Conservation (phyloP, 2,888 invertebrate species). For the Drosophila falleni region DNA sequence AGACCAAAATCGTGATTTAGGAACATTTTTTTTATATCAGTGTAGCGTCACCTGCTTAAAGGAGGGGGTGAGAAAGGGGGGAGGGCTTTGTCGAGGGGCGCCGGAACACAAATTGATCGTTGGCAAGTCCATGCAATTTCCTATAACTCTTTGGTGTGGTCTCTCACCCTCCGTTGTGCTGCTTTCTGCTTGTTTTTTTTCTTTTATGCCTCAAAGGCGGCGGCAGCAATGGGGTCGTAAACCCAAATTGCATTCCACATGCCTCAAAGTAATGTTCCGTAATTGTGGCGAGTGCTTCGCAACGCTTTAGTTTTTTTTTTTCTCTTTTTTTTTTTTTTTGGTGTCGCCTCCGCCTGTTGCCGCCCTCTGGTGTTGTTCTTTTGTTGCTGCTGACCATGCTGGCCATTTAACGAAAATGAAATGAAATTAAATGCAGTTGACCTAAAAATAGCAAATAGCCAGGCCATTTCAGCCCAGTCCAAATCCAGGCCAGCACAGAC, state of each 20-base stretch:
- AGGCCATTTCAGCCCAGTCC: slow-evolving; percentile 5
- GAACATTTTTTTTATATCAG: no score
- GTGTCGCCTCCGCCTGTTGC: slow-evolving; percentile 21
- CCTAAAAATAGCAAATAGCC: slow-evolving; percentile 64
- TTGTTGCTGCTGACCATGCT: slow-evolving; percentile 42
- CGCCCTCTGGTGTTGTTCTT: slow-evolving; percentile 25
- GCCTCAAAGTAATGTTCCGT: slow-evolving; percentile 49
- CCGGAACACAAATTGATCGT: background rate
- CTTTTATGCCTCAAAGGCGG: slow-evolving; percentile 37
- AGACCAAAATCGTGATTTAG: no score
- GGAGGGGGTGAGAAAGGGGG: background rate
- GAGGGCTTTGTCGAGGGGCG: background rate
- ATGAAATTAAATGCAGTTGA: slow-evolving; percentile 75
- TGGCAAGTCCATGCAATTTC: slow-evolving; percentile 1
- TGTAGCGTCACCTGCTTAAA: background rate
- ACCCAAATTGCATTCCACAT: slow-evolving; percentile 72
- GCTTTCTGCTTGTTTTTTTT: slow-evolving; percentile 6
- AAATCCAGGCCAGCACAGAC: slow-evolving; percentile 11
- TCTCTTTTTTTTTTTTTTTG: slow-evolving; percentile 1
- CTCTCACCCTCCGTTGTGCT: slow-evolving; percentile 4
- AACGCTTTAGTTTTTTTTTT: slow-evolving; percentile 1
- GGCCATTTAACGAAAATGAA: slow-evolving; percentile 67
- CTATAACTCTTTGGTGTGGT: slow-evolving; percentile 15
- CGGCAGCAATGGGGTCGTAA: slow-evolving; percentile 56
- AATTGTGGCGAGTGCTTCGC: slow-evolving; percentile 60